Percentiles rank a stretch among this genome's conserved stretches.
Evolutionary conservation across 2,113 vertebrate genomes (phyloP).

Genomic region (Carlito syrichta): DNA sequence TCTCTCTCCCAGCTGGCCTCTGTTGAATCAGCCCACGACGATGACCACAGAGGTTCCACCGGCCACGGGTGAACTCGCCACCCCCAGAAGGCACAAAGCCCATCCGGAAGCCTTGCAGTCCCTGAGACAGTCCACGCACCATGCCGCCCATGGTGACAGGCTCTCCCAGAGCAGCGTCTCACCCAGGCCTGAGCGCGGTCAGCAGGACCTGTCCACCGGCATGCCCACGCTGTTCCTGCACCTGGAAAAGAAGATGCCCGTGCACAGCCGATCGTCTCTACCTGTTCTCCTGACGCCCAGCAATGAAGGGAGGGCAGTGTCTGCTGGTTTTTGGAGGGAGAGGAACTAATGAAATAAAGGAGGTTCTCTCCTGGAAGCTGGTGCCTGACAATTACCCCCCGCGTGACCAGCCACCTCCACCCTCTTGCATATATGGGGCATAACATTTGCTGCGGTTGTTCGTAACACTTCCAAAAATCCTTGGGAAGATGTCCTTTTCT

Average conservation of each 20-base stretch:
- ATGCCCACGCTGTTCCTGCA: neutral
- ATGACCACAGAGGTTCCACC: constrained; percentile 94
- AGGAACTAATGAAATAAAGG: too few relatives aligned
- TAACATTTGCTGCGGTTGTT: too few relatives aligned
- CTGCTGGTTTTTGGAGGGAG: too few relatives aligned
- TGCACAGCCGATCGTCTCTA: neutral
- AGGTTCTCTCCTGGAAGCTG: too few relatives aligned
- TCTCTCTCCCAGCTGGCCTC: constrained; percentile 90
- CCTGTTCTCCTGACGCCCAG: neutral
- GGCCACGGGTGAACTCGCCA: too few relatives aligned
- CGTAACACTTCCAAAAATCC: too few relatives aligned
- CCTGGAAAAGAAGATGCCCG: neutral
- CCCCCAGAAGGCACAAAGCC: constrained; percentile 88
- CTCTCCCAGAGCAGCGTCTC: constrained; percentile 64
- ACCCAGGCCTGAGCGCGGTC: neutral
- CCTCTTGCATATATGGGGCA: too few relatives aligned
- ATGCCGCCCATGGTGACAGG: constrained; percentile 89
- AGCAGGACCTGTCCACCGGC: neutral
- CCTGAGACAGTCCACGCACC: constrained; percentile 89
- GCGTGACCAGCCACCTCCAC: too few relatives aligned
- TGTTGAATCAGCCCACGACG: constrained; percentile 91
- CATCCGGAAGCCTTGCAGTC: constrained; percentile 89
- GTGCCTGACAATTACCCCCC: too few relatives aligned
- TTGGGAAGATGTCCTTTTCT: too few relatives aligned
- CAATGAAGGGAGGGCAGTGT: too few relatives aligned